phyloP scores from a whole-genome alignment of 2,113 vertebrate species.

The Glaucidium brasilianum region DNA sequence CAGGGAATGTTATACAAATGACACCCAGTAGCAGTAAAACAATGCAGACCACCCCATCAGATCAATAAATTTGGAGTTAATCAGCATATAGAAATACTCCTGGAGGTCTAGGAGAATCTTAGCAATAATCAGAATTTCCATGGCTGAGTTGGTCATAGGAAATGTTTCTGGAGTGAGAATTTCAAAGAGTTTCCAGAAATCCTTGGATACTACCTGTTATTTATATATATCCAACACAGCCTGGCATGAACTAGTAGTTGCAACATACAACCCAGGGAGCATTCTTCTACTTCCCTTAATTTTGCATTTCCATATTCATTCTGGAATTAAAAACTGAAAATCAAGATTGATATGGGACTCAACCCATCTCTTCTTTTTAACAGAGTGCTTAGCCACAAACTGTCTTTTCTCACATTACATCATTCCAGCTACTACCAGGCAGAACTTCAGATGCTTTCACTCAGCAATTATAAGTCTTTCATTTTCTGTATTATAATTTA shows the following conservation, averaged over 20 bases:
- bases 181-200: neutral
- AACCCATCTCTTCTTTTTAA: neutral
- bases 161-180: neutral
- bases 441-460: neutral
- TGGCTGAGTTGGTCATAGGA: neutral
- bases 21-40: neutral
- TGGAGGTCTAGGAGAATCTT: neutral
- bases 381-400: neutral
- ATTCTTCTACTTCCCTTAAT: neutral
- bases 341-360: neutral
- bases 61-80: neutral
- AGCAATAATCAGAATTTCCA: neutral
- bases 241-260: neutral
- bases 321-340: neutral
- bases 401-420: neutral
- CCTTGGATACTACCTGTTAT: neutral
- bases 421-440: neutral
- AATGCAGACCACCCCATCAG: neutral
- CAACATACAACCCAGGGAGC: neutral
- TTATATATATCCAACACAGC: neutral
- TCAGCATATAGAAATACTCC: neutral
- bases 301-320: neutral
- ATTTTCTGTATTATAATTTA: neutral
- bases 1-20: neutral
- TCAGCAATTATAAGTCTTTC: neutral